Percentiles rank a stretch among this genome's conserved stretches.
phyloP scores from a whole-genome alignment of 2,797 vertebrate species.

The Galago senegalensis region DNA sequence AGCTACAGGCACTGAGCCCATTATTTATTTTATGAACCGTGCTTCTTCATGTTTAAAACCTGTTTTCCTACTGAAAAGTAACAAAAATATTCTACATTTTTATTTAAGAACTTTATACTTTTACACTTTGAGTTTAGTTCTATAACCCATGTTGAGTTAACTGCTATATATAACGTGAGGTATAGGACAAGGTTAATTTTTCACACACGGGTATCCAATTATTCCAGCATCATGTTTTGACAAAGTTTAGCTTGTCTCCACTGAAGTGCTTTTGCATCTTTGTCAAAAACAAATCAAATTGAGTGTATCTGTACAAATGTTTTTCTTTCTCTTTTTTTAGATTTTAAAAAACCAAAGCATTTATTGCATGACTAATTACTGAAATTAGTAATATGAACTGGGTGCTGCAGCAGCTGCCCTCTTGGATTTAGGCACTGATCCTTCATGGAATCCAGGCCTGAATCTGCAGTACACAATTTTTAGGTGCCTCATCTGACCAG shows the following conservation, averaged over 20 bases:
- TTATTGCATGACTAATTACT: too few relatives aligned
- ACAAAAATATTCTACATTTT: conserved; percentile 18
- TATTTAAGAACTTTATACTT: background rate
- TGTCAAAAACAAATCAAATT: background rate
- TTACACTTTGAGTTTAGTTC: background rate
- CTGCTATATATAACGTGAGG: background rate
- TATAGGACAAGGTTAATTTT: background rate
- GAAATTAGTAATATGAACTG: too few relatives aligned
- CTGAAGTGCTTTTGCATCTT: background rate
- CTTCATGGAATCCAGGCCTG: too few relatives aligned
- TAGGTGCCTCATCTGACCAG: too few relatives aligned
- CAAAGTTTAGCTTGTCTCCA: conserved; percentile 8
- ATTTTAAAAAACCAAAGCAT: too few relatives aligned
- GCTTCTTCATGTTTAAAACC: background rate
- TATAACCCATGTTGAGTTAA: conserved; percentile 19
- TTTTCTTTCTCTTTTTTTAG: too few relatives aligned
- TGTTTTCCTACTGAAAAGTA: background rate
- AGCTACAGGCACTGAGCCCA: too few relatives aligned
- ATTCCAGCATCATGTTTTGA: background rate
- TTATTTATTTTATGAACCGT: background rate
- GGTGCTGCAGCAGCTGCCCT: too few relatives aligned
- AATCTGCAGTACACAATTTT: too few relatives aligned
- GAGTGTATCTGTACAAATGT: background rate
- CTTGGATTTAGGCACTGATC: too few relatives aligned
- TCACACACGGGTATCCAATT: background rate